Evolutionary conservation across 2,113 vertebrate genomes (phyloP).

Genomic region (Passer montanus): DNA sequence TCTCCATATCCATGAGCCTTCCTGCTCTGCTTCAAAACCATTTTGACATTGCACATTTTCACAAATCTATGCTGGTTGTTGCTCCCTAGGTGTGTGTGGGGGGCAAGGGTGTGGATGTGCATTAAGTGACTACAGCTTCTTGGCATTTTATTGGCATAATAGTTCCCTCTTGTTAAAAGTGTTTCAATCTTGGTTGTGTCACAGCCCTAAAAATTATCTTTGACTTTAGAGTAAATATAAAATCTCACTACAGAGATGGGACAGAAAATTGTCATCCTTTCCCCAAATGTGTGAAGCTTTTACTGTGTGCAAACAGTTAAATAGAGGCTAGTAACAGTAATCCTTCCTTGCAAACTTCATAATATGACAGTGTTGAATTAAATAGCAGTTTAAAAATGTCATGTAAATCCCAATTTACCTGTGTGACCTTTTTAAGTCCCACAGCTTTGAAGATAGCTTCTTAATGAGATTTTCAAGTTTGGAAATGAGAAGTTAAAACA

Average conservation of each 20-base stretch:
- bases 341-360: neutral
- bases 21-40: neutral
- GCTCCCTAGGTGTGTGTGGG: neutral
- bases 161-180: neutral
- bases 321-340: neutral
- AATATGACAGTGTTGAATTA: neutral
- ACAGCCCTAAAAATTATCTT: neutral
- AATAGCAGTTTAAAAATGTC: neutral
- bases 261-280: neutral
- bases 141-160: neutral
- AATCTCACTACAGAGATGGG: neutral
- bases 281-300: neutral
- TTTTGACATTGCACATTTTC: neutral
- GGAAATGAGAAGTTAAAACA: neutral
- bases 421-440: neutral
- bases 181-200: neutral
- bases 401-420: neutral
- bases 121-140: neutral
- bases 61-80: neutral
- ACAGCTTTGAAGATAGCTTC: neutral
- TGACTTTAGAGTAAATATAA: neutral
- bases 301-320: neutral
- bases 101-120: accelerated
- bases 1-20: neutral
- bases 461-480: neutral